Evolutionary conservation across 53 echinoderm and acorn worm genomes (phyloP), one percentile per base, ranked within the genome.

Genomic region (Astropecten irregularis): DNA sequence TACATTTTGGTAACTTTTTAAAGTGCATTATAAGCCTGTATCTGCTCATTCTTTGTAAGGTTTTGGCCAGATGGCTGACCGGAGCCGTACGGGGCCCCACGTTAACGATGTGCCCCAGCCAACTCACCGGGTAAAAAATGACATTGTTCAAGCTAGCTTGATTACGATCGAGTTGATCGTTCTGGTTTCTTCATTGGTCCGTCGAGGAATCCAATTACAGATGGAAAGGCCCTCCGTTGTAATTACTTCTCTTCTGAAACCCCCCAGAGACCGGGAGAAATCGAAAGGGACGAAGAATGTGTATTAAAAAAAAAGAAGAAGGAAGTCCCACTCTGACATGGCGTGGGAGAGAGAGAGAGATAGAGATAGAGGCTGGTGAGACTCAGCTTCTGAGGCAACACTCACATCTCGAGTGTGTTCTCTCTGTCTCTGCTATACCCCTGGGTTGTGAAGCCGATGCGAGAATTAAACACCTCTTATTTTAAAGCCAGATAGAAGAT

Each of bases 121-220:
- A 33, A 13, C 25, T 36, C 56, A 48, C n/a, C n/a, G n/a, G n/a
- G n/a, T n/a, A 74, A 56, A 55, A 54, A 54, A 53, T 54, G 31
- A 34, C 59, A 56, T 60, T 40, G 39, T 77, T 29, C 77, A 46
- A 20, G 62, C n/a, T 62, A 42, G 44, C 79, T 44, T 79, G 62
- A 79, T 79, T 47, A 49, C 62, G 11, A 79, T 61, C 33, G 38
- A 61, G 79, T 32, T 62, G 79, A 79, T 46, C 49, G 79, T 79
- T 79, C 79, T 79, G 79, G 79, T 79, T 76, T 23, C 48, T 60
- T 62, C 62, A 79, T 62, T 32, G 30, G 46, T 49, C 79, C 79
- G 28, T 21, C 9, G 79, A 79, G 79, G 48, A 44, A 60, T 62
- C 79, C 79, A 79, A 79, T 79, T 79, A 79, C 29, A 47, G 14